phyloP scores from a whole-genome alignment of 2,797 vertebrate species.

The Pogonophryne albipinna region DNA sequence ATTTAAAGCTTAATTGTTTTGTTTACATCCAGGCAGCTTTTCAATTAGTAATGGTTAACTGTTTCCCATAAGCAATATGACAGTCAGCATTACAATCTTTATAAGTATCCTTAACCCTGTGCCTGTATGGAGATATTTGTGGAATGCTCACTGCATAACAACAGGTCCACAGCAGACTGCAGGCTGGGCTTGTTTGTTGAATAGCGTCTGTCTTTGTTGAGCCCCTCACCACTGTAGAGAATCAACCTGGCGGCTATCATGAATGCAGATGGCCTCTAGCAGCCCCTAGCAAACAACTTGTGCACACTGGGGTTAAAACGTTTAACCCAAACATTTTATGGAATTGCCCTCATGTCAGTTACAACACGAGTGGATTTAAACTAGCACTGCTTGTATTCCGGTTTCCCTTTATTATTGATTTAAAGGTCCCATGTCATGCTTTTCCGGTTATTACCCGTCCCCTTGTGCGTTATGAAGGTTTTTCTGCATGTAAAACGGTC shows the following conservation, averaged over 20 bases:
- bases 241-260: too few species aligned
- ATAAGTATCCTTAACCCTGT: constrained; percentile 65
- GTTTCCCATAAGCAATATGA: constrained; percentile 39
- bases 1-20: constrained; percentile 27
- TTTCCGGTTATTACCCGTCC: too few species aligned
- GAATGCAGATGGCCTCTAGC: too few species aligned
- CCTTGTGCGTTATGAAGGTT: too few species aligned
- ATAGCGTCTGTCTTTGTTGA: constrained; percentile 63
- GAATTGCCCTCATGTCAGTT: background rate
- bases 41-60: constrained; percentile 59
- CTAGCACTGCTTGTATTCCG: background rate
- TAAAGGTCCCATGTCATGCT: too few species aligned
- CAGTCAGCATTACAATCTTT: constrained; percentile 55
- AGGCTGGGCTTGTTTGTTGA: constrained; percentile 25
- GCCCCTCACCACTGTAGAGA: constrained; percentile 19
- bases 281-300: too few species aligned
- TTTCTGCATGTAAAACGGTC: too few species aligned
- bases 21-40: constrained; percentile 47
- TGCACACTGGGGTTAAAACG: too few species aligned
- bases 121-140: constrained; percentile 52
- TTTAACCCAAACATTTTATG: too few species aligned
- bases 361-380: background rate
- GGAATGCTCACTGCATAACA: constrained; percentile 54
- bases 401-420: background rate
- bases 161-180: constrained; percentile 34